Conservation (phyloP, 2,888 invertebrate genomes). For the Homarus gammarus region DNA sequence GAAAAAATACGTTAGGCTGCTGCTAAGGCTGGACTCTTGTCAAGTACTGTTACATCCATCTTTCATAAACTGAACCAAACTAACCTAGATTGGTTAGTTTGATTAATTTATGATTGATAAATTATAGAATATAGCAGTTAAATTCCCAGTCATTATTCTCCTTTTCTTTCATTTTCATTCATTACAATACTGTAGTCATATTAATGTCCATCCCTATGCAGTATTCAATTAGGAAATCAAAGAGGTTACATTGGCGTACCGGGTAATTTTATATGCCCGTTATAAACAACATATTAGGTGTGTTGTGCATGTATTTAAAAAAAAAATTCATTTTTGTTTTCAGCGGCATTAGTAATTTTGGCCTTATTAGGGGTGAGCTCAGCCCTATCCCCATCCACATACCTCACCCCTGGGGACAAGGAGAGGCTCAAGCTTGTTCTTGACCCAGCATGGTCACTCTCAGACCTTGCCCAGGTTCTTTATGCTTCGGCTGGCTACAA, state of each 20-base stretch:
- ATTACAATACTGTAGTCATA: not conserved
- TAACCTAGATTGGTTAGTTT: too few species aligned
- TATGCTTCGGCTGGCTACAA: constrained; percentile 75
- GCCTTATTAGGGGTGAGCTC: constrained; percentile 62
- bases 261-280: not conserved
- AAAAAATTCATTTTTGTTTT: constrained; percentile 26
- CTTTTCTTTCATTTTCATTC: too few species aligned
- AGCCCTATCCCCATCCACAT: constrained; percentile 72
- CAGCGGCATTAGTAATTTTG: constrained; percentile 62
- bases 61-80: too few species aligned
- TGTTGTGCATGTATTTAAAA: too few species aligned
- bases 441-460: constrained; percentile 74
- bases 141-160: too few species aligned
- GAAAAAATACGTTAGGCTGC: too few species aligned
- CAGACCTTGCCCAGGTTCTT: constrained; percentile 77
- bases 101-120: too few species aligned
- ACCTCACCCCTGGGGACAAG: constrained; percentile 71
- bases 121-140: too few species aligned
- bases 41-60: too few species aligned
- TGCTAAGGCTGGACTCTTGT: too few species aligned
- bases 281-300: not conserved
- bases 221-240: not conserved
- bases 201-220: not conserved
- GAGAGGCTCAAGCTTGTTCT: constrained; percentile 70
- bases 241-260: not conserved